phyloP scores from a whole-genome alignment of 2,888 invertebrate genomes.

The Trissolcus brochymenae region DNA sequence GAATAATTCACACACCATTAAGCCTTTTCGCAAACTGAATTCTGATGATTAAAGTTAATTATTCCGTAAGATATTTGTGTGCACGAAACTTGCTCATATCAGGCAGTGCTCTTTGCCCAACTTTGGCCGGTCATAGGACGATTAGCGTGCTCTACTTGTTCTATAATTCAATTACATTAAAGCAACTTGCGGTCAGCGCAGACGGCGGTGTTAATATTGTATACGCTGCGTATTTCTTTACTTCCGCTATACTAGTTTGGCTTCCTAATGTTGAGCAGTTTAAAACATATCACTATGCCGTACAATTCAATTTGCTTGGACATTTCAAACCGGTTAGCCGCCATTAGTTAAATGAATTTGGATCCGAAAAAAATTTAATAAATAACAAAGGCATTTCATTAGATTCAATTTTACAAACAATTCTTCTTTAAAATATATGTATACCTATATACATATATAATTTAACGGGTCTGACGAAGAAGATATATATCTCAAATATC shows the following conservation, averaged over 20 bases:
- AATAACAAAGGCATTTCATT: constrained; percentile 6
- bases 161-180: constrained; percentile 67
- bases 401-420: too few species aligned
- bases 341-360: constrained; percentile 42
- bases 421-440: too few species aligned
- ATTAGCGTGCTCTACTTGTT: constrained; percentile 65
- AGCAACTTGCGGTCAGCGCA: constrained; percentile 51
- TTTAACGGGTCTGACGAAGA: too few species aligned
- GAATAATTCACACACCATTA: constrained; percentile 24
- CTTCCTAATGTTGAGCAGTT: constrained; percentile 52
- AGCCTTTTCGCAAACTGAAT: constrained; percentile 15
- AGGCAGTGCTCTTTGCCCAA: constrained; percentile 25
- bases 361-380: constrained; percentile 27
- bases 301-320: constrained; percentile 50
- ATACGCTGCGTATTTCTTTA: constrained; percentile 25
- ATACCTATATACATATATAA: too few species aligned
- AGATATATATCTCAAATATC: too few species aligned
- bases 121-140: constrained; percentile 36
- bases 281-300: constrained; percentile 22
- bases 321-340: constrained; percentile 51
- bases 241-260: constrained; percentile 42
- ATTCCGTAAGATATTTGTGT: constrained; percentile 32
- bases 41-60: constrained; percentile 28
- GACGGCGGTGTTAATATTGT: constrained; percentile 51
- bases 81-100: constrained; percentile 37